Base-by-base conservation (phyloP, 2,797 vertebrate genomes). In the Sebastes kiyomatsui region DNA sequence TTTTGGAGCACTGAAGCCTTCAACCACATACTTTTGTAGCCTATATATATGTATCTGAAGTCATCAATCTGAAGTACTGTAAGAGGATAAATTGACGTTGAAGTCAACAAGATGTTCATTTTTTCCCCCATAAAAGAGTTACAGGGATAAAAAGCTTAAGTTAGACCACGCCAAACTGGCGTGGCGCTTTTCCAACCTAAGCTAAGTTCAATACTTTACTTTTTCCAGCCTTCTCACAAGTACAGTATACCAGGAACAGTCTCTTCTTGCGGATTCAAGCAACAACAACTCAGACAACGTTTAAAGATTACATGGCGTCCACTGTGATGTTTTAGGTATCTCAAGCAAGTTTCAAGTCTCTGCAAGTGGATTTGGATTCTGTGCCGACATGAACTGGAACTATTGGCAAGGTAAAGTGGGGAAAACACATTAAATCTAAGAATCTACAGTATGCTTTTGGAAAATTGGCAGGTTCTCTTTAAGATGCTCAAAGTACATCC, bases 11-110 rank as follows among this genome's bases (percentile, higher is more conserved):
- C 30, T 58, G 60, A 65, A 77, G 74, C 77, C 58, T 79, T 68
- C 46, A 81, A 80, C 82, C 87, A 77, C 82, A 83, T 69, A 64
- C 66, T 85, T 89, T 67, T 81, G 67, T 66, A 77, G 75, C 54
- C 65, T 67, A 38, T 69, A 1, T 60, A 1, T 61, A 65, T 76
- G 69, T 71, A 75, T 86, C 33, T 82, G 38, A 74, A 81, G 79
- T 74, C 77, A 85, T 89, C 55, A 82, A 75, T 76, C 71, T 72
- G 52, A 78, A 76, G 56, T 52, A 32, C 70, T 64, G 72, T 75
- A 83, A 79, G 61, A 74, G 66, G 52, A 78, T 56, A 76, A 80
- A 79, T 64, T 61, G 71, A 76, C 84, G 78, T 83, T 80, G 49
- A 79, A 87, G 72, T 75, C 64, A 83, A 75, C 72, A 79, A 28